Evolutionary conservation across 2,797 vertebrate species (phyloP), one percentile per base, ranked within the genome.

Genomic region (Phataginus tricuspis): DNA sequence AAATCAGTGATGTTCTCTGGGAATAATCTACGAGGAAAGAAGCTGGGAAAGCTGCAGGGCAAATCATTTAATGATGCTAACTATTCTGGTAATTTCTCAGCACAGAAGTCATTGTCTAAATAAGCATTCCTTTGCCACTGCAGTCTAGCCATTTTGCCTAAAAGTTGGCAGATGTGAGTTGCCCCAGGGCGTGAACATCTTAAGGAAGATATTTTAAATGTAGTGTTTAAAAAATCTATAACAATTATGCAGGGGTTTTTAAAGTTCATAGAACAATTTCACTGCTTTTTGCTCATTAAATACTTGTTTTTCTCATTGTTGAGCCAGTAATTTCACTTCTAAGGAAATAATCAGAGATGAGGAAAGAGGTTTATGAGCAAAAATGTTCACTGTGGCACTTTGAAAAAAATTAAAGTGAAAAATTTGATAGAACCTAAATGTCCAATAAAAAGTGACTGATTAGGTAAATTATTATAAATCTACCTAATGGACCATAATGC

Each of bases 161-260:
- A 75, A 91, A 92, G 88, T 74, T 91, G 95, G 94, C 96, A 98
- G 97, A 97, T 97, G 96, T 94, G 78, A 72, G 90, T 95, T 88
- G 96, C 97, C 83, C 37, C 69, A 21, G 97, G 97, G 83, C 51
- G 3, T 96, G 83, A 94, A 78, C 74, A 80, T 91, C 71, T 97
- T 93, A 89, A 95, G 91, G 59, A 93, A 97, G 93, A 94, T 94
- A 55, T 91, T 96, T 86, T 83, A 96, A 96, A 94, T 94, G 92
- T 68, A 83, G 91, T 92, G 72, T 86, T 97, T 95, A 86, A 96
- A 96, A 95, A 95, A 96, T 64, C 91, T 57, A 74, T 97, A 95
- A 96, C 97, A 95, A 95, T 98, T 91, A 97, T 63, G 69, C 34
- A 66, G 72, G 64, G 34, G 1, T 86, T 96, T 96, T 93, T 91